These are phyloP conservation scores for Liasis olivaceus DNA, from an alignment of 2,797 vertebrate species.

Conservation along the genomic window DNA sequence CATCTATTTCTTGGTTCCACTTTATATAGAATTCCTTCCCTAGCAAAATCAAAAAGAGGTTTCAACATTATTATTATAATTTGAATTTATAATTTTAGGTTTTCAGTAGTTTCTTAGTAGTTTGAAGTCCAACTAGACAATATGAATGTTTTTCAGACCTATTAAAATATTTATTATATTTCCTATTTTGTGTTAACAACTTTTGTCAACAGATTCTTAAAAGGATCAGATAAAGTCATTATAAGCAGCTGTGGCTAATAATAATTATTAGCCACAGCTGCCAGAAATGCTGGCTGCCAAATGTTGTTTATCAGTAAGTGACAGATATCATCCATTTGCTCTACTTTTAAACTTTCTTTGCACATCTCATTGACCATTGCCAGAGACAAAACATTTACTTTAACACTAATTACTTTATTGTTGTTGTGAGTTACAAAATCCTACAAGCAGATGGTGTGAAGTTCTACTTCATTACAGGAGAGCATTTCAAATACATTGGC, in stretches of 20 bases:
- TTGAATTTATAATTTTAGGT: neutral
- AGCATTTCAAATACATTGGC: neutral
- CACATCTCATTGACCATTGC: neutral
- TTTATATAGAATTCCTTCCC: neutral
- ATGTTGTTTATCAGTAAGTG: neutral
- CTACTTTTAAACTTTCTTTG: neutral
- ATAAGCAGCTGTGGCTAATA: neutral
- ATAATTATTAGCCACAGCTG: neutral
- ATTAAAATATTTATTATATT: neutral
- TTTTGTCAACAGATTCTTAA: neutral
- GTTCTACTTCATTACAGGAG: neutral
- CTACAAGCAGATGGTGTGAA: neutral
- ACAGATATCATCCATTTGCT: neutral
- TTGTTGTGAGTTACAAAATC: neutral
- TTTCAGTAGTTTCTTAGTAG: neutral
- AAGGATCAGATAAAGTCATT: constrained; percentile 3
- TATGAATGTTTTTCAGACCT: neutral
- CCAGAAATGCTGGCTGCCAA: neutral
- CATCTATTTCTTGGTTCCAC: neutral
- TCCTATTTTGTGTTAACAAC: neutral
- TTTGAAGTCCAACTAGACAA: neutral
- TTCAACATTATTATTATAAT: neutral
- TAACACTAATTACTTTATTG: neutral
- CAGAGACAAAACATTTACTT: neutral
- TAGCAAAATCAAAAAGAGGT: neutral